Evolutionary conservation across 2,888 invertebrate species (phyloP), one percentile per base, ranked within the genome.

Genomic region (Cryptus armator): DNA sequence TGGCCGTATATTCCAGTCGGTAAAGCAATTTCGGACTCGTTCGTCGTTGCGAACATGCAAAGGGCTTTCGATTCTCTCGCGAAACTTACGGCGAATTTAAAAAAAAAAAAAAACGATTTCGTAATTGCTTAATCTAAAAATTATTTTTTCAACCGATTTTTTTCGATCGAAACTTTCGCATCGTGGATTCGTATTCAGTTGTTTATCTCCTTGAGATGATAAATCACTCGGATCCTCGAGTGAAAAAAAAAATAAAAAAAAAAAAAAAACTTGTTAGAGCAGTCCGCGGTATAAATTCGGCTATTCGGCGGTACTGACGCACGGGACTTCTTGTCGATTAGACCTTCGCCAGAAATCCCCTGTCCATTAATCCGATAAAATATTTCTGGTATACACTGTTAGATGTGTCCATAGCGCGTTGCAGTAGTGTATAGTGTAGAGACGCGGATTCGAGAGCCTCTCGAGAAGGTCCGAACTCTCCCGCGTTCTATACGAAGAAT

Each of bases 331-430:
- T 56, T 19, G 75, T 85, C 86, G 81, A 82, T 78, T 85, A 75
- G 85, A 56, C 10, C 24, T 70, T 74, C 51, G 71, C 79, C 74
- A 83, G 83, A 83, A 83, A 82, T 86, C 48, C 77, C 46, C 66
- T 66, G 79, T 51, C 86, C 87, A 89, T 89, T 90, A 90, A 90
- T 91, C 89, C 89, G 74, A 71, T 89, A 86, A 88, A 89, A 89
- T 89, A 90, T 90, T 87, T 81, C 86, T 86, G 77, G 56, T 71
- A 70, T 72, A n/a, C 82, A 71, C 29, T 64, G 37, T 29, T 59
- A 43, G 59, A 72, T 44, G 44, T 24, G 16, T 66, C 66, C 16
- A 16, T 43, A 37, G 44, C 16, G 43, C 19, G 44, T 7, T 37
- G 66, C 37, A 43, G 59, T 44, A 46, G 44, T 44, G 59, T 19